phyloP scores from a whole-genome alignment of 2,113 vertebrate genomes.

The Cyanoramphus novaezelandiae region DNA sequence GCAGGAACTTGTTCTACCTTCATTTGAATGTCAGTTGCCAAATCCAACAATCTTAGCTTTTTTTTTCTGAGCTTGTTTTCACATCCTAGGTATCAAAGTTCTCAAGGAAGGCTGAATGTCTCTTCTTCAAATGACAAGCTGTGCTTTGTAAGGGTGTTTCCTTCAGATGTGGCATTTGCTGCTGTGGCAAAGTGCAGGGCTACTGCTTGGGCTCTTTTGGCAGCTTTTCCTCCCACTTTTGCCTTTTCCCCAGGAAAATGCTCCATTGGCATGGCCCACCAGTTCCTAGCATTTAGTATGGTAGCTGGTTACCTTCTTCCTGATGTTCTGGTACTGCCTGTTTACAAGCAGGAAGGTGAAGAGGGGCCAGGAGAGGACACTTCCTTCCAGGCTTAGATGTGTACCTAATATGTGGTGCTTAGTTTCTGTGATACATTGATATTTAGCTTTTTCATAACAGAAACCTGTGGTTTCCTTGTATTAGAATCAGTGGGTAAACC shows the following conservation, averaged over 20 bases:
- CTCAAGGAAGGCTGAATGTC: slow-evolving; percentile 19
- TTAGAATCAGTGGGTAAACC: not conserved
- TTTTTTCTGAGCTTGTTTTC: not conserved
- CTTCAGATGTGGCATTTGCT: slow-evolving; percentile 29
- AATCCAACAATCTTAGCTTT: not conserved
- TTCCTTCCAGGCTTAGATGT: not conserved
- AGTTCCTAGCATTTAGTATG: not conserved
- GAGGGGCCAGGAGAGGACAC: not conserved
- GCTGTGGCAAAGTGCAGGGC: not conserved
- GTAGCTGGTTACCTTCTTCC: not conserved
- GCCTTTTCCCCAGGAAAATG: not conserved
- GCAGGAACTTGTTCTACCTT: not conserved
- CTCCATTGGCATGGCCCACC: not conserved
- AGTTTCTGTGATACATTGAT: not conserved
- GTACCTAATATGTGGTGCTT: not conserved
- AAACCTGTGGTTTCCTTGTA: not conserved
- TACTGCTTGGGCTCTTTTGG: not conserved
- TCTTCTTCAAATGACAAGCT: slow-evolving; percentile 15
- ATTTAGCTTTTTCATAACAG: not conserved
- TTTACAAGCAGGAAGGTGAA: not conserved
- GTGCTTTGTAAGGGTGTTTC: not conserved
- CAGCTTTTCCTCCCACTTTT: not conserved
- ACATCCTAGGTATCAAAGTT: slow-evolving; percentile 14
- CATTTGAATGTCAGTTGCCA: not conserved
- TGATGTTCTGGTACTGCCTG: not conserved